Conservation (phyloP, 2,888 invertebrate species). For the Falcaria lacertinaria region DNA sequence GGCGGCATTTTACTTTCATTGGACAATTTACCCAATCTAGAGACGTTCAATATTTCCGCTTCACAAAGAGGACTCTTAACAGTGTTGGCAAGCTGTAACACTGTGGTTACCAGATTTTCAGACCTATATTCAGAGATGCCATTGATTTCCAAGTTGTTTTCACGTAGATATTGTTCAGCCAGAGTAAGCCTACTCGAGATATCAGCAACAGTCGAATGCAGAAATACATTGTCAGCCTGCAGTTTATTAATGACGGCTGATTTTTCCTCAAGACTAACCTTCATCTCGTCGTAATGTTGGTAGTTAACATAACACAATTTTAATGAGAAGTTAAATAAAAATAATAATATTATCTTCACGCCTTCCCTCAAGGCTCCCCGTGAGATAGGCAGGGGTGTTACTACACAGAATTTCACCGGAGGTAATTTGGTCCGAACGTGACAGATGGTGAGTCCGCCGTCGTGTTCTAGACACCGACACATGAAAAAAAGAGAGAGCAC, state of each 20-base stretch:
- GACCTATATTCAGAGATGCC: slow-evolving; percentile 11
- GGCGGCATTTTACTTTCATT: slow-evolving; percentile 1
- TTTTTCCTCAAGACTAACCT: slow-evolving; percentile 3
- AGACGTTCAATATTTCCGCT: not conserved
- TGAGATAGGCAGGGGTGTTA: too few relatives aligned
- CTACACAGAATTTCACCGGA: too few relatives aligned
- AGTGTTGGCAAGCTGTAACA: not conserved
- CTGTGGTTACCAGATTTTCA: not conserved
- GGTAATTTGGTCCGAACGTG: too few relatives aligned
- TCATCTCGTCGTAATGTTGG: not conserved
- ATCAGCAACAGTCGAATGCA: not conserved
- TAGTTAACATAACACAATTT: too few relatives aligned
- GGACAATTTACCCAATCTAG: not conserved
- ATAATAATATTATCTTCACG: too few relatives aligned
- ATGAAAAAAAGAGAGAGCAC: too few relatives aligned
- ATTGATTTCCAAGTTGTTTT: slow-evolving; percentile 12
- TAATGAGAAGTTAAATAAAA: too few relatives aligned
- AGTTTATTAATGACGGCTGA: slow-evolving; percentile 1
- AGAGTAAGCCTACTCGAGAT: not conserved
- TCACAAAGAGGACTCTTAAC: not conserved
- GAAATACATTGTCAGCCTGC: not conserved
- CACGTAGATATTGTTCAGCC: slow-evolving; percentile 8
- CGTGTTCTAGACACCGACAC: too few relatives aligned
- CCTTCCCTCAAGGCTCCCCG: too few relatives aligned
- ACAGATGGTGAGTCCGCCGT: too few relatives aligned